Evolutionary conservation across 2,888 invertebrate genomes (phyloP), one percentile per base, ranked within the genome.

Genomic region (Ommatoiulus sabulosus): DNA sequence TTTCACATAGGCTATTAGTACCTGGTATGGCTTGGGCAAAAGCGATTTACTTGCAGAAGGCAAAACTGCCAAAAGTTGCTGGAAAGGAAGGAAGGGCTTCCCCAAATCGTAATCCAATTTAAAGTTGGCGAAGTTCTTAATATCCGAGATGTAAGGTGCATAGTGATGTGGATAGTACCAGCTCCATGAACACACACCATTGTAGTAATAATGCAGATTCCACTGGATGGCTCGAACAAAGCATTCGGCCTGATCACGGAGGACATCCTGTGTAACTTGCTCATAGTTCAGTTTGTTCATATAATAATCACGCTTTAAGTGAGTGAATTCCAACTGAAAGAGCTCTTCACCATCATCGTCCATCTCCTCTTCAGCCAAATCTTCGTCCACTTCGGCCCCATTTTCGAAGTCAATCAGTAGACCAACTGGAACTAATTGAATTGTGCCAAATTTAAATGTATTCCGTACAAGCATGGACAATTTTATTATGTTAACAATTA

Each of bases 131-230:
- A 99, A 98, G 89, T 96, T 95, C 91, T 95, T 95, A 57, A 99
- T 95, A 92, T 99, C 99, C 3, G 98, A 98, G 91, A 98, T 96
- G 92, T 96, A 99, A 0, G 99, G 99, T 0, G 99, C 97, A 93
- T 99, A 99, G 93, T 99, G 99, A 92, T 97, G 97, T 0, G 98
- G 98, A 93, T 98, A 99, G 93, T 95, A 99, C 99, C 99, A 99
- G 48, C 97, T 97, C 99, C 99, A 99, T 0, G 98, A 98, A 87
- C 96, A 96, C 85, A 98, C 97, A 7, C 99, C 99, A 91, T 97
- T 96, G 93, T 98, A 99, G 93, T 99, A 99, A 93, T 99, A 99
- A 92, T 96, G 95, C 24, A 99, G 94, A 92, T 98, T 97, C 99
- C 99, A 99, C 91, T 99, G 99, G 87, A 99, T 95, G 0, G 98